Base-by-base conservation (phyloP, 2,888 invertebrate genomes). In the Dasypolia templi region DNA sequence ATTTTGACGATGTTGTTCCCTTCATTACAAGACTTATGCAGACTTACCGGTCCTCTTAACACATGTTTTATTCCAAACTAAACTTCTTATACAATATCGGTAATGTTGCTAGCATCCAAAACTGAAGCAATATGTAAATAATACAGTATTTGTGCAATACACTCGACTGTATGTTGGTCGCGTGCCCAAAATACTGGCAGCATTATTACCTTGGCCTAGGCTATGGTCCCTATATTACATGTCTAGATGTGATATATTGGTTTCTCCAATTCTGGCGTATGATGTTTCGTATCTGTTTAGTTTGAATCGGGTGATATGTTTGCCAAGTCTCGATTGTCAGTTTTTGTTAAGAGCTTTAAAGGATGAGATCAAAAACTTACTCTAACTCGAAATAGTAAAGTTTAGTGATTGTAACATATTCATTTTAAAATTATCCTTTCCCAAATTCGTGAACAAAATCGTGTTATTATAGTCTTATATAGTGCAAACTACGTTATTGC, bases 51-150 rank as follows among this genome's bases (percentile, higher is more conserved):
- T 49, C 5, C 32, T 39, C n/a, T 12, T 49, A 9, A 26, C 44
- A 26, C 55, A 65, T 82, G 17, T 44, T 65, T 75, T 51, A 82
- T 82, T 69, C 55, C 19, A 17, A 44, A 49, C 63, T 64, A 46
- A 72, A 65, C 61, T 66, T 66, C 73, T 70, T 68, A 71, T 83
- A 81, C 73, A 72, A 63, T 83, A 81, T 63, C 55, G 65, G 35
- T 51, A 72, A 55, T 59, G 64, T 61, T 67, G n/a, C 42, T 58
- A 14, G 69, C 63, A 58, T 82, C 73, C 44, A 71, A 82, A 71
- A 75, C 72, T 63, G n/a, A n/a, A n/a, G n/a, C n/a, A n/a, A n/a
- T n/a, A n/a, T n/a, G 83, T 84, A 84, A 83, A 84, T 85, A 84
- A 77, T 76, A 64, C 65, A 75, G 81, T 81, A 77, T 82, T 77